A percentile compares a stretch with the other conserved stretches of the same genome.
These are phyloP conservation scores for Folsomia candida DNA, from an alignment of 2,888 invertebrate genomes.

Conservation along the genomic window DNA sequence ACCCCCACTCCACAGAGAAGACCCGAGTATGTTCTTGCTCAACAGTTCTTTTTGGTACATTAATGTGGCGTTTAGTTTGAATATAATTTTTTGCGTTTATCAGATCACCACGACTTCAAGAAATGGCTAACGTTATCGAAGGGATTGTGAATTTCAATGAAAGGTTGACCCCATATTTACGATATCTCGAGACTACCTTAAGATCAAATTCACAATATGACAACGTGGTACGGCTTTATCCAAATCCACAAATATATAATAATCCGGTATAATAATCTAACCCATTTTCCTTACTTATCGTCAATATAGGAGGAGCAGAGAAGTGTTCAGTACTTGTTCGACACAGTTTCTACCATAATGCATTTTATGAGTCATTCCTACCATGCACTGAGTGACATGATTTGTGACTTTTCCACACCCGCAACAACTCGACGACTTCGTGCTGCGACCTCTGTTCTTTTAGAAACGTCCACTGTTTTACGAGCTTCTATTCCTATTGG, in stretches of 20 bases:
- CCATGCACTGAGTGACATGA: constrained; percentile 84
- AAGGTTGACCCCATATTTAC: constrained; percentile 44
- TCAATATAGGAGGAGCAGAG: constrained; percentile 39
- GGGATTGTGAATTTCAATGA: constrained; percentile 43
- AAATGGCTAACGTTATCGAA: constrained; percentile 44
- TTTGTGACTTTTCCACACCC: constrained; percentile 66
- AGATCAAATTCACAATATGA: constrained; percentile 37
- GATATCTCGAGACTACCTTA: constrained; percentile 37
- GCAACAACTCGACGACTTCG: constrained; percentile 67
- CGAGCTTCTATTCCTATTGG: constrained; percentile 65
- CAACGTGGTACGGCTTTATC: constrained; percentile 28
- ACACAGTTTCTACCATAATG: constrained; percentile 73
- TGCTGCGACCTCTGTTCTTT: constrained; percentile 66
- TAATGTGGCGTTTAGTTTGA: no score
- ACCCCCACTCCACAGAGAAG: constrained; percentile 26
- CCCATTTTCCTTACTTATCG: background rate
- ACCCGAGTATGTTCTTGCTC: constrained; percentile 24
- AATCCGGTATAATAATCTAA: no score
- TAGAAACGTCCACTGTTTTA: constrained; percentile 67
- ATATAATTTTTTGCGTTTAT: background rate
- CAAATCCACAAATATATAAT: no score
- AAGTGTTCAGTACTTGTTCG: constrained; percentile 65
- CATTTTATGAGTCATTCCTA: constrained; percentile 85
- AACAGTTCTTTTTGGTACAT: no score
- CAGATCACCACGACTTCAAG: constrained; percentile 41